phyloP scores from a whole-genome alignment of 2,113 vertebrate genomes.

The Bos taurus region ARS-UCD2.0 NC_037343.1:24500501-24501000 shows the following conservation, averaged over 20 bases:
- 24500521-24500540: neutral
- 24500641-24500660: neutral
- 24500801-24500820: neutral
- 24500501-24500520: neutral
- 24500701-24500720: neutral
- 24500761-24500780: neutral
- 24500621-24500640: neutral
- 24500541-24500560: no score
- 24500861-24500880: neutral
- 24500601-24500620: neutral
- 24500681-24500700: neutral
- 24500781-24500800: neutral
- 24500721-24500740: neutral
- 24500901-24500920: neutral
- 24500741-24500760: neutral
- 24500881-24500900: neutral
- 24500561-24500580: neutral
- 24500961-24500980: neutral
- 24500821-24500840: neutral
- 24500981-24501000: neutral
- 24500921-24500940: neutral
- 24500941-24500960: neutral
- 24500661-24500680: neutral
- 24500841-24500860: accelerated
- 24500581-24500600: neutral